Conservation (phyloP, 1,140 invertebrate genomes). For the Oscheius sp. region DNA sequence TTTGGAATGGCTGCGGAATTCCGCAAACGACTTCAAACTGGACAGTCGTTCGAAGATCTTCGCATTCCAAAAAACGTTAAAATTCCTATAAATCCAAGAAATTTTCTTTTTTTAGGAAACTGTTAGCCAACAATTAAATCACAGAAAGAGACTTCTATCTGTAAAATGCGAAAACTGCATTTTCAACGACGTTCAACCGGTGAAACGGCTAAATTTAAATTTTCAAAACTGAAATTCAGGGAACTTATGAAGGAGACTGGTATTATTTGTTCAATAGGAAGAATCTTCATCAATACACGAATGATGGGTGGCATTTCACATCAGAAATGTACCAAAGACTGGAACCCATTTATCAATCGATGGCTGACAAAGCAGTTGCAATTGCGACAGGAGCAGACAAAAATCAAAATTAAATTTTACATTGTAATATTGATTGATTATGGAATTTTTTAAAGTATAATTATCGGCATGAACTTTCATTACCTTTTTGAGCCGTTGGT, state of each 20-base stretch:
- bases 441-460: too few relatives aligned
- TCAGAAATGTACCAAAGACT: not conserved
- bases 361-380: not conserved
- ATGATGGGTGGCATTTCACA: not conserved
- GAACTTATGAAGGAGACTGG: not conserved
- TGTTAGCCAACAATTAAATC: not conserved
- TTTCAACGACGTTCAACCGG: too few relatives aligned
- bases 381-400: too few relatives aligned
- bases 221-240: not conserved
- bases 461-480: too few relatives aligned
- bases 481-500: too few relatives aligned
- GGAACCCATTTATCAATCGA: not conserved
- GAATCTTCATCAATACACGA: not conserved
- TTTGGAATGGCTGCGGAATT: not conserved
- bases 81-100: not conserved
- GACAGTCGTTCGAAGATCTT: not conserved
- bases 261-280: not conserved
- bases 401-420: too few relatives aligned
- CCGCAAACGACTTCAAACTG: not conserved
- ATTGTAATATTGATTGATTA: too few relatives aligned
- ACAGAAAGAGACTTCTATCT: not conserved
- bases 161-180: not conserved
- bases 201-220: too few relatives aligned
- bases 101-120: too few relatives aligned
- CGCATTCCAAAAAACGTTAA: not conserved